Evolutionary conservation across 1,140 invertebrate genomes (phyloP), one percentile per base, ranked within the genome.

Genomic region (Maniola jurtina): DNA sequence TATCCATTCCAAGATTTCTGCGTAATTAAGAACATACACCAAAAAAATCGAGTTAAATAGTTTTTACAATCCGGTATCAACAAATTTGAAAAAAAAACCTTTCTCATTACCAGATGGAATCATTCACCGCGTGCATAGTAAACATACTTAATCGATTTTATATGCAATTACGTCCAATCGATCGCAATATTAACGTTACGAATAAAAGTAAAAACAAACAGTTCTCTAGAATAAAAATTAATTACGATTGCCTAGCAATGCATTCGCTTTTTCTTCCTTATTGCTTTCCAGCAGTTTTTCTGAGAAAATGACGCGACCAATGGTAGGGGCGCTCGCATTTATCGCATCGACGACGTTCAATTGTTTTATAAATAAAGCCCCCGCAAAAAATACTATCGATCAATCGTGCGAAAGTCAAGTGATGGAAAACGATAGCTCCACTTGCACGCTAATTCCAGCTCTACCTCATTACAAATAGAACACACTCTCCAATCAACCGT

Each of bases 381-480:
- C 71, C 74, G 83, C 85, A 90, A 90, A 90, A 90, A 90, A 89
- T 88, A 88, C 88, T 88, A 90, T 86, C 86, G 84, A 90, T 90
- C 88, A 90, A 90, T 90, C 85, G 86, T 86, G 86, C 86, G 88
- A 90, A 90, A 86, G 80, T 80, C 84, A 69, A 79, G 73, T 75
- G 86, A 88, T 88, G 77, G 72, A 68, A 67, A 66, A 70, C 78
- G 84, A 87, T 88, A 87, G 72, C 68, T 61, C 45, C 35, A 13
- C 67, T 64, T 47, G 34, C 69, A 69, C 54, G 38, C 55, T 47
- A 82, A 80, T 76, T 55, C 62, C 59, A 68, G 76, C 83, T 71
- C 69, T 83, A 68, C 48, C 16, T 6, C 61, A 35, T 34, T 76
- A 71, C 38, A 60, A 57, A 77, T 81, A 86, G 75, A 75, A 76